Conservation (phyloP, 2,888 invertebrate genomes). For the Heliconius sara region DNA sequence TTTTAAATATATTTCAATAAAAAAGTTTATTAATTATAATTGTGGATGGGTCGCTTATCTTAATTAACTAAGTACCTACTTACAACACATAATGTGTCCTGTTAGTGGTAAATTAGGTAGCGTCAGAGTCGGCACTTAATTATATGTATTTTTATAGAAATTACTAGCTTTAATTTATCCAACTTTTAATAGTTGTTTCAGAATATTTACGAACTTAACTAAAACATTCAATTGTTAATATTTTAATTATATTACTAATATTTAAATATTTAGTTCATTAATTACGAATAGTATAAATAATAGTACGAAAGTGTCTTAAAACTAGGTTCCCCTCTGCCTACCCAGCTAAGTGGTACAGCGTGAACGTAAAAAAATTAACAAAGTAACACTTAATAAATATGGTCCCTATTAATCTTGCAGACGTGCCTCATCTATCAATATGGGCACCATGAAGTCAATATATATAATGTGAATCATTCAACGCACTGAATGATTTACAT, state of each 20-base stretch:
- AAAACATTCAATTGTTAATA: background rate
- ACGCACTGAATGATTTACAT: background rate
- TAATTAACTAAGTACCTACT: background rate
- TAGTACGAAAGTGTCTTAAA: too few relatives aligned
- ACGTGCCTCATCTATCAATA: too few relatives aligned
- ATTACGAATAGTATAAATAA: too few relatives aligned
- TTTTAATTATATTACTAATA: too few relatives aligned
- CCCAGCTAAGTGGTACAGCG: too few relatives aligned
- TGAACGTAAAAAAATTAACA: too few relatives aligned
- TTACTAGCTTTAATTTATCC: background rate
- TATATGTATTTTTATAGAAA: too few relatives aligned
- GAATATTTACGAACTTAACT: background rate
- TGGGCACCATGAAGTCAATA: background rate
- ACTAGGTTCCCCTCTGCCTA: too few relatives aligned
- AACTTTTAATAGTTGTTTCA: background rate
- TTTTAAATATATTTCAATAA: background rate
- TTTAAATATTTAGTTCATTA: too few relatives aligned
- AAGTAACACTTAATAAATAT: too few relatives aligned
- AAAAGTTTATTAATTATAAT: background rate
- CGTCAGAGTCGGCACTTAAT: background rate
- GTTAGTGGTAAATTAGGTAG: background rate
- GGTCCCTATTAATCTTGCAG: too few relatives aligned
- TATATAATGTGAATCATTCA: background rate
- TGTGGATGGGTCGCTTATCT: background rate
- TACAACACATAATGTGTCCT: background rate